These are phyloP conservation scores for Timandra comae DNA, from an alignment of 2,888 invertebrate genomes.

Conservation along the genomic window DNA sequence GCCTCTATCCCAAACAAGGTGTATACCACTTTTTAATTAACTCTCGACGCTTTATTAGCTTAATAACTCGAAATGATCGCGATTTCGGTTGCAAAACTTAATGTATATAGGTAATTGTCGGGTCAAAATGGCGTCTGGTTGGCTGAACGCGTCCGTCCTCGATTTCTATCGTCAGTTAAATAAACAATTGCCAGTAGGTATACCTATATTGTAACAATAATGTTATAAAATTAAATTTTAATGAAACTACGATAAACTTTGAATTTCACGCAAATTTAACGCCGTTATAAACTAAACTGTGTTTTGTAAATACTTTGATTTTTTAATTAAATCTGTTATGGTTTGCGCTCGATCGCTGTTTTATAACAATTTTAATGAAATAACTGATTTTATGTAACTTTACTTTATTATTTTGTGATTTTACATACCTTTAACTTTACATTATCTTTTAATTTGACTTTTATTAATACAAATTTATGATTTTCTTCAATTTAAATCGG, in stretches of 20 bases:
- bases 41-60: conserved; percentile 76
- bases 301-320: conserved; percentile 72
- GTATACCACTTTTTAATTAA: conserved; percentile 68
- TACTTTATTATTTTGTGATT: background rate
- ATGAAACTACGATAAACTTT: conserved; percentile 61
- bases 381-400: conserved; percentile 1
- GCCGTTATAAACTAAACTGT: conserved; percentile 67
- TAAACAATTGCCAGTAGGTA: conserved; percentile 38
- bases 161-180: conserved; percentile 52
- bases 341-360: conserved; percentile 41
- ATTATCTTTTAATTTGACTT: too few species aligned
- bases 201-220: conserved; percentile 36
- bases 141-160: conserved; percentile 10
- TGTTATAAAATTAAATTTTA: conserved; percentile 51
- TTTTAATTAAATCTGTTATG: conserved; percentile 67
- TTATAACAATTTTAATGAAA: conserved; percentile 3
- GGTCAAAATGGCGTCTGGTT: conserved; percentile 30
- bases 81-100: conserved; percentile 43
- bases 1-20: conserved; percentile 2
- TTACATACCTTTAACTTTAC: too few species aligned
- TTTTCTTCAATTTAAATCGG: too few species aligned
- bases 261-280: conserved; percentile 71
- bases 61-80: conserved; percentile 59
- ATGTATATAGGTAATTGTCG: conserved; percentile 42
- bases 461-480: too few species aligned